Percentiles rank a stretch among this genome's conserved stretches.
phyloP scores from a whole-genome alignment of 1,140 invertebrate species.

The Intoshia linei region DNA sequence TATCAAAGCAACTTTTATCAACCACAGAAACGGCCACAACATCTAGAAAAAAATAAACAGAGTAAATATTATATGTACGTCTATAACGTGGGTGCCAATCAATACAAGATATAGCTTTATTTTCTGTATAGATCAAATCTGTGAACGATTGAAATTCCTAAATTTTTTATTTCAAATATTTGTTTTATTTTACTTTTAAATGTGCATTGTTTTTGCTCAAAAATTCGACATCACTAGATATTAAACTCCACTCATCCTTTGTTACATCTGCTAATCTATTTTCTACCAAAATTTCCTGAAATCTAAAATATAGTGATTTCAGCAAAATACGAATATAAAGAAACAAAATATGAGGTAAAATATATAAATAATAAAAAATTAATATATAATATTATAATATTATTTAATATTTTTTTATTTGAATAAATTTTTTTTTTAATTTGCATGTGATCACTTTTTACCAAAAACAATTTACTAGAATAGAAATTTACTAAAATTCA shows the following conservation, averaged over 20 bases:
- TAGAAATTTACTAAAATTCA: no score
- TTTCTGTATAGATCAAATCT: slow-evolving; percentile 23
- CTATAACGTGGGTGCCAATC: slow-evolving; percentile 24
- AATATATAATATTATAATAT: no score
- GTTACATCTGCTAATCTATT: neutral
- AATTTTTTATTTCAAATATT: slow-evolving; percentile 4
- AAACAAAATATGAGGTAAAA: no score
- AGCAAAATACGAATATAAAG: no score
- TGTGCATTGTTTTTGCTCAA: neutral
- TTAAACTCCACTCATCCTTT: neutral
- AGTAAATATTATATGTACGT: slow-evolving; percentile 8
- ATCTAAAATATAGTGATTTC: no score
- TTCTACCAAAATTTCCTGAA: no score
- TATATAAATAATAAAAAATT: no score
- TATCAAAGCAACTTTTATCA: slow-evolving; percentile 21
- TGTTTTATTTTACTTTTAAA: neutral
- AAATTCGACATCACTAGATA: neutral
- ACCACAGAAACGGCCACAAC: slow-evolving; percentile 21
- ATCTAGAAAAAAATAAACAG: slow-evolving; percentile 9
- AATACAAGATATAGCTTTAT: slow-evolving; percentile 21
- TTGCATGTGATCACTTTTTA: no score
- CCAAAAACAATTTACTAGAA: no score
- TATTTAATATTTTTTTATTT: no score
- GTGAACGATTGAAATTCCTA: slow-evolving; percentile 25
- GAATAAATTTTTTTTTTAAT: no score